Evolutionary conservation across 1,140 invertebrate genomes (phyloP).

Genomic region (Xylocopa sonorina): DNA sequence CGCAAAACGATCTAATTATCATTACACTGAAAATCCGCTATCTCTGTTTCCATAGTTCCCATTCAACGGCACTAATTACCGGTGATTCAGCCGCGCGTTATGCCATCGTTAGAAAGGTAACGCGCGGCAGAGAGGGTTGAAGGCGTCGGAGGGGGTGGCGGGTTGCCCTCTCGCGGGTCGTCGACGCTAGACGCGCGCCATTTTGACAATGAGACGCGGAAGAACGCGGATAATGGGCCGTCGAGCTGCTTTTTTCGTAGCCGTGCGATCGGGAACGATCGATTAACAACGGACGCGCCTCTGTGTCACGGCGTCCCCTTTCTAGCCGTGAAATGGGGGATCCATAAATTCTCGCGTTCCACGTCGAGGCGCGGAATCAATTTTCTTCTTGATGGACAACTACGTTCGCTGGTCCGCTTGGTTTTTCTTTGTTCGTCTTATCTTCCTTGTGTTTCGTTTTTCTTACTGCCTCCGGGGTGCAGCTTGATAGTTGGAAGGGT

Average conservation of each 20-base stretch:
- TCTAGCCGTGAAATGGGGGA: too few species aligned
- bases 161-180: too few species aligned
- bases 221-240: slow-evolving; percentile 54
- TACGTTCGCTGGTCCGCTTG: slow-evolving; percentile 31
- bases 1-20: slow-evolving; percentile 48
- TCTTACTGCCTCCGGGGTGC: too few species aligned
- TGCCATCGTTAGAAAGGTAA: slow-evolving; percentile 10
- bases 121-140: slow-evolving; percentile 1
- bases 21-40: slow-evolving; percentile 39
- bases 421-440: slow-evolving; percentile 46
- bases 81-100: slow-evolving; percentile 35
- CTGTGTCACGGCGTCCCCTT: slow-evolving; percentile 44
- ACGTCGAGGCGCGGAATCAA: slow-evolving; percentile 68
- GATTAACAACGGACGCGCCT: slow-evolving; percentile 56
- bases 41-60: slow-evolving; percentile 32
- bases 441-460: background rate
- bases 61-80: slow-evolving; percentile 45
- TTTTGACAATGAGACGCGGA: slow-evolving; percentile 50
- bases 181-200: slow-evolving; percentile 3
- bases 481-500: too few species aligned
- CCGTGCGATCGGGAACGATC: slow-evolving; percentile 59
- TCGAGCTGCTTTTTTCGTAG: slow-evolving; percentile 41
- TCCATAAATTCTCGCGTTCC: slow-evolving; percentile 71
- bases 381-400: slow-evolving; percentile 72
- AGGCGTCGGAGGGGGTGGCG: background rate